These are phyloP conservation scores for Coelopa frigida DNA, from an alignment of 1,140 invertebrate genomes.

Conservation along the genomic window DNA sequence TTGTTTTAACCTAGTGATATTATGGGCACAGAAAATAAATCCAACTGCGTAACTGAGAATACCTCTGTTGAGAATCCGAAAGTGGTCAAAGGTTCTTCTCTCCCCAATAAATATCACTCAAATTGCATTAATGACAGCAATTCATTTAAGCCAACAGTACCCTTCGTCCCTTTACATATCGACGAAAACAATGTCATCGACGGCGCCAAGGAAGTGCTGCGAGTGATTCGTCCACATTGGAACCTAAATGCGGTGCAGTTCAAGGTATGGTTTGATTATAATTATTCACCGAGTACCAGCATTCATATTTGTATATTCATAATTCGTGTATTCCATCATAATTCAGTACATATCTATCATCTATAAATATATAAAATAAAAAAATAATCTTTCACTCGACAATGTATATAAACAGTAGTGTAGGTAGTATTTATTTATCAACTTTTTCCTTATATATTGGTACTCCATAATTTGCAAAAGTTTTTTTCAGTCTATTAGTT, in stretches of 20 bases:
- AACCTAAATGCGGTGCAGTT: constrained; percentile 46
- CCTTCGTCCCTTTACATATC: constrained; percentile 46
- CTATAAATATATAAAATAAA: no score
- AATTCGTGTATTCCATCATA: no score
- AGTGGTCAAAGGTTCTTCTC: constrained; percentile 41
- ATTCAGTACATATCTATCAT: no score
- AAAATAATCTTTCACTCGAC: no score
- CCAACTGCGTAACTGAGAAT: constrained; percentile 39
- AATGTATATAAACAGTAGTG: no score
- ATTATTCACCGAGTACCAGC: no score
- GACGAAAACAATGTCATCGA: constrained; percentile 49
- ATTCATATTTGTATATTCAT: no score
- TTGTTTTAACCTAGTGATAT: constrained; percentile 19
- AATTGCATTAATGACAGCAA: constrained; percentile 17
- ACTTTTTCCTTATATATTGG: no score
- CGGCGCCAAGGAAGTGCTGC: constrained; percentile 49
- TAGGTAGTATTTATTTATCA: no score
- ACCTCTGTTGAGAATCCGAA: constrained; percentile 41
- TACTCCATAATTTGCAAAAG: no score
- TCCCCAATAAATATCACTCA: neutral
- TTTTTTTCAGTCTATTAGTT: no score
- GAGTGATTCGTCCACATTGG: constrained; percentile 51
- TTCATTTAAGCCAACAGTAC: constrained; percentile 22
- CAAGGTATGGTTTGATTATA: constrained; percentile 48
- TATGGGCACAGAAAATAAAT: constrained; percentile 43